These are phyloP conservation scores for Conger conger DNA, from an alignment of 2,113 vertebrate genomes.

Conservation along the genomic window DNA sequence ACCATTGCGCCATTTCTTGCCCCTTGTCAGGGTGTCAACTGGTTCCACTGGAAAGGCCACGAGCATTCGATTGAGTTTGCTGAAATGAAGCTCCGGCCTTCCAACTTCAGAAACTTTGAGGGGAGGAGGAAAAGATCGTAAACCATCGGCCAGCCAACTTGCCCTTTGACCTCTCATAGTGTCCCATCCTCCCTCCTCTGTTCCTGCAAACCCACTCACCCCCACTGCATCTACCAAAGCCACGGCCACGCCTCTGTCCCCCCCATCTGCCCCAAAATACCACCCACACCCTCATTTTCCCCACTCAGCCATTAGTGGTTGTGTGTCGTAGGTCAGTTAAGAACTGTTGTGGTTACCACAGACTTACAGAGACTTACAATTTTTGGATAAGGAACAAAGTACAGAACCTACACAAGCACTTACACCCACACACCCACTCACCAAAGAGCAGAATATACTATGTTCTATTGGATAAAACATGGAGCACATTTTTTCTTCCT, in stretches of 20 bases:
- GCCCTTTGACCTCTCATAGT: slow-evolving; percentile 29
- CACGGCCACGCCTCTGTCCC: slow-evolving; percentile 58
- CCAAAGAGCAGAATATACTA: slow-evolving; percentile 62
- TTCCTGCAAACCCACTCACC: slow-evolving; percentile 34
- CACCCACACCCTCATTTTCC: not conserved
- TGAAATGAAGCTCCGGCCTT: slow-evolving; percentile 95
- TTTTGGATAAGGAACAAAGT: not conserved
- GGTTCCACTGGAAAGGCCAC: slow-evolving; percentile 99
- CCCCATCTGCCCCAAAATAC: slow-evolving; percentile 25
- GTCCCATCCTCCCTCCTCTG: slow-evolving; percentile 28
- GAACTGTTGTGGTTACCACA: not conserved
- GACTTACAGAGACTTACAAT: not conserved
- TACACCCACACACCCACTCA: slow-evolving; percentile 45
- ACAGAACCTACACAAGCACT: slow-evolving; percentile 30
- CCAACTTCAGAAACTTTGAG: slow-evolving; percentile 92
- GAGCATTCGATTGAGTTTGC: slow-evolving; percentile 94
- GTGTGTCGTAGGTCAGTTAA: not conserved
- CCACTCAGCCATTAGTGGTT: not conserved
- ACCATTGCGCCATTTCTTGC: not conserved
- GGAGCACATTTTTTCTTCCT: not conserved
- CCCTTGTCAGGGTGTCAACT: slow-evolving; percentile 85
- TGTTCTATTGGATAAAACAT: not conserved
- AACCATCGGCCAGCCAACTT: slow-evolving; percentile 27
- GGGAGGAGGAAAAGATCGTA: slow-evolving; percentile 90
- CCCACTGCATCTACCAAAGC: slow-evolving; percentile 70